A percentile compares a stretch with the other conserved stretches of the same genome.
These are phyloP conservation scores for Takifugu bimaculatus DNA, from an alignment of 2,113 vertebrate genomes.

Conservation along the genomic window DNA sequence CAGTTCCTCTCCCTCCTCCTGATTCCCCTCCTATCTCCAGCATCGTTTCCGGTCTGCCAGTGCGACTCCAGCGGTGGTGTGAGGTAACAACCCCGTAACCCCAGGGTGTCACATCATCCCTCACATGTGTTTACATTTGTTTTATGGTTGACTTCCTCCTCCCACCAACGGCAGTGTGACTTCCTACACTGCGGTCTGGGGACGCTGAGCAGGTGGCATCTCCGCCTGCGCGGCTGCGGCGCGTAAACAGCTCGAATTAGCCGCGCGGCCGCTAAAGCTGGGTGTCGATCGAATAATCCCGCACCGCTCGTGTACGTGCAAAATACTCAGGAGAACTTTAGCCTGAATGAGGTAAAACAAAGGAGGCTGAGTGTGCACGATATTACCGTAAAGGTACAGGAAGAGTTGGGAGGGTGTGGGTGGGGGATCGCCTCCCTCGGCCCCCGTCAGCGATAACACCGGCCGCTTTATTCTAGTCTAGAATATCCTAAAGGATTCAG, in stretches of 20 bases:
- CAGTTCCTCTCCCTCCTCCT: too few relatives aligned
- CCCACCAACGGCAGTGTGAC: slow-evolving; percentile 43
- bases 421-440: slow-evolving; percentile 73
- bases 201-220: slow-evolving; percentile 30
- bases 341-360: neutral
- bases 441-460: slow-evolving; percentile 38
- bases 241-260: slow-evolving; percentile 12
- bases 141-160: slow-evolving; percentile 21
- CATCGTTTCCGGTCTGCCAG: too few relatives aligned
- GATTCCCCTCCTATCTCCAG: too few relatives aligned
- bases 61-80: neutral
- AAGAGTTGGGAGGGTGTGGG: slow-evolving; percentile 75
- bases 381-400: slow-evolving; percentile 81
- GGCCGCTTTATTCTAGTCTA: slow-evolving; percentile 13
- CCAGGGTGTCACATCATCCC: neutral
- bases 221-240: slow-evolving; percentile 30
- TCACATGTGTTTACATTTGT: slow-evolving; percentile 9
- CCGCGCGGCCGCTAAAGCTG: too few relatives aligned
- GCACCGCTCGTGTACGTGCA: too few relatives aligned
- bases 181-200: slow-evolving; percentile 47
- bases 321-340: neutral
- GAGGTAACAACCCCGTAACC: neutral
- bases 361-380: slow-evolving; percentile 52
- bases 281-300: too few relatives aligned
- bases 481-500: neutral